A percentile compares a stretch with the other conserved stretches of the same genome.
phyloP scores from a whole-genome alignment of 2,888 invertebrate species.

The Bellardia bayeri region DNA sequence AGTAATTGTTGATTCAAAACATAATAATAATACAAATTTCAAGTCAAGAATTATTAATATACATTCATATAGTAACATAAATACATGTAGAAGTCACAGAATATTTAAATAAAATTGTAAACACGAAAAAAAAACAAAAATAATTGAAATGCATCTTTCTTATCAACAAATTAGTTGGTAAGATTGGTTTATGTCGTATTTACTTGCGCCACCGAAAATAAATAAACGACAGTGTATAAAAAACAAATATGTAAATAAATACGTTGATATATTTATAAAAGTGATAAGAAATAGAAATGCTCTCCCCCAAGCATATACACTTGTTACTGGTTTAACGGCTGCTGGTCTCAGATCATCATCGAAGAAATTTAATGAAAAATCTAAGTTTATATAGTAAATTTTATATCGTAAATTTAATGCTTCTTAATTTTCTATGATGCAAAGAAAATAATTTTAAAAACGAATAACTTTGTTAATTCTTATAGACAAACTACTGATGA shows the following conservation, averaged over 20 bases:
- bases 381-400: no score
- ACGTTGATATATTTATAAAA: neutral
- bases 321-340: constrained; percentile 25
- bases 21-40: constrained; percentile 23
- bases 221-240: constrained; percentile 16
- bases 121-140: constrained; percentile 27
- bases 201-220: constrained; percentile 69
- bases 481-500: no score
- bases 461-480: no score
- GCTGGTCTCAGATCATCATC: neutral
- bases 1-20: constrained; percentile 49
- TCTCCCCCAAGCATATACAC: constrained; percentile 53
- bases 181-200: constrained; percentile 48
- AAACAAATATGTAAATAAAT: constrained; percentile 27
- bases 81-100: neutral
- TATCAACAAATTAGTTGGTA: constrained; percentile 59
- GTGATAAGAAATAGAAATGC: constrained; percentile 64
- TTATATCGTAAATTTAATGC: no score
- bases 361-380: no score
- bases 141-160: constrained; percentile 61
- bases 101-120: constrained; percentile 31
- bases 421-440: no score
- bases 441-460: no score
- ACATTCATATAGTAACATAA: constrained; percentile 1
- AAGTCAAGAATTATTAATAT: constrained; percentile 37